A percentile compares a stretch with the other conserved stretches of the same genome.
phyloP scores from a whole-genome alignment of 2,888 invertebrate species.

The Caenorhabditis sp. region DNA sequence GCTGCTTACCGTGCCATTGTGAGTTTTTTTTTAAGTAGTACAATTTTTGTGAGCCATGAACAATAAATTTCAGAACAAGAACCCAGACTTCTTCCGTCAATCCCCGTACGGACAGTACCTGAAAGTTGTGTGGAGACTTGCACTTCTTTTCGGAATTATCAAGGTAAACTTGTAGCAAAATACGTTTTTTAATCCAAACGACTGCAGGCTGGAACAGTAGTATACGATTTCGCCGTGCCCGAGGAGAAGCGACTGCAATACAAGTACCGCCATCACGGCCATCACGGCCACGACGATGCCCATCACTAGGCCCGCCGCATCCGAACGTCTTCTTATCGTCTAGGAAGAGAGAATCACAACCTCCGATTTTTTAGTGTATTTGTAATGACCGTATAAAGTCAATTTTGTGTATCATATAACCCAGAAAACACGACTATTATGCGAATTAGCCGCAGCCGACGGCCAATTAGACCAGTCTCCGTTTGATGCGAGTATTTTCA shows the following conservation, averaged over 20 bases:
- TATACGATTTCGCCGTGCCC: constrained; percentile 70
- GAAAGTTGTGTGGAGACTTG: constrained; percentile 62
- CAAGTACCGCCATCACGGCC: constrained; percentile 69
- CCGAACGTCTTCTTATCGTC: constrained; percentile 34
- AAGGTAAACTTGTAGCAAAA: constrained; percentile 20
- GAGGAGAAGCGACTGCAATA: constrained; percentile 72
- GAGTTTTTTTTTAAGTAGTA: background rate
- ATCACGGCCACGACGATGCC: constrained; percentile 61
- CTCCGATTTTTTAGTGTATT: constrained; percentile 31
- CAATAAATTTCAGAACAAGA: constrained; percentile 50
- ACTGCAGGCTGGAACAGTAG: constrained; percentile 60
- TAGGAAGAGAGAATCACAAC: constrained; percentile 21
- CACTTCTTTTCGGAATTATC: constrained; percentile 61
- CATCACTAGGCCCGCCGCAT: constrained; percentile 32
- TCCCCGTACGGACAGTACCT: constrained; percentile 65
- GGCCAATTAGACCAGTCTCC: constrained; percentile 27
- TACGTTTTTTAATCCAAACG: no score
- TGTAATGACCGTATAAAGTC: constrained; percentile 22
- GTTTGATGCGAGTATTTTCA: background rate
- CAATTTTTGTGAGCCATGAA: background rate
- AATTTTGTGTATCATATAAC: constrained; percentile 8
- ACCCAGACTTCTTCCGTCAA: constrained; percentile 62
- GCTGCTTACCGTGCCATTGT: constrained; percentile 63
- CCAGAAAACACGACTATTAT: constrained; percentile 11
- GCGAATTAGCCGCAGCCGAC: constrained; percentile 19